Evolutionary conservation across 1,140 invertebrate genomes (phyloP), one percentile per base, ranked within the genome.

Genomic region (Zaprionus davidi): DNA sequence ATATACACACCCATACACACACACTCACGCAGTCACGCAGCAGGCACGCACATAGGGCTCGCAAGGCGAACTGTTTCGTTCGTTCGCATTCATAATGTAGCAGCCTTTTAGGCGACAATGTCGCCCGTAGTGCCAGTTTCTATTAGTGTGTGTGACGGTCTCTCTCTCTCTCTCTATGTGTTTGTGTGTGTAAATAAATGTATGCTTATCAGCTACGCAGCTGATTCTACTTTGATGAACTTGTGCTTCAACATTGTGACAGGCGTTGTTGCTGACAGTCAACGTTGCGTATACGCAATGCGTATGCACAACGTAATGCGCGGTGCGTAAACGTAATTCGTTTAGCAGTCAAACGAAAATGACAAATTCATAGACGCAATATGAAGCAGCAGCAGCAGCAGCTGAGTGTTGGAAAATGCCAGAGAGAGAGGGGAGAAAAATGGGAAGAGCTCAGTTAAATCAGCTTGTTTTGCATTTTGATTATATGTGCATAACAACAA

Each of bases 161-260:
- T 28, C 28, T 51, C 3, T 24, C 17, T 15, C 20, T 70, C 12
- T 38, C 12, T 62, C 12, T 60, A 4, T 62, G 22, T 70, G 57
- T 62, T 49, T 58, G 38, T 49, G 57, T 51, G 62, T 66, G 53
- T 74, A 59, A 74, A 82, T 78, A 41, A 41, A 41, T 82, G 83
- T 84, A 83, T 87, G 80, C 79, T 78, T 87, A 87, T 78, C 80
- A 65, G 69, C 49, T 17, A 38, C 62, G 71, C 85, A 85, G 85
- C 81, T 90, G 85, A 86, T 90, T 82, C 71, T 68, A 71, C 85
- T 90, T 85, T 90, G 79, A 88, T 90, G 79, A 90, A 90, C 81
- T 88, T 76, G 70, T 67, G 53, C 22, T 62, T 38, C 15, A 59
- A 62, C 68, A 66, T 72, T 82, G 49, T 74, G 49, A 59, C 57